A percentile compares a stretch with the other conserved stretches of the same genome.
These are phyloP conservation scores for Drosophila tripunctata DNA, from an alignment of 2,888 invertebrate species.

Conservation along the genomic window DNA sequence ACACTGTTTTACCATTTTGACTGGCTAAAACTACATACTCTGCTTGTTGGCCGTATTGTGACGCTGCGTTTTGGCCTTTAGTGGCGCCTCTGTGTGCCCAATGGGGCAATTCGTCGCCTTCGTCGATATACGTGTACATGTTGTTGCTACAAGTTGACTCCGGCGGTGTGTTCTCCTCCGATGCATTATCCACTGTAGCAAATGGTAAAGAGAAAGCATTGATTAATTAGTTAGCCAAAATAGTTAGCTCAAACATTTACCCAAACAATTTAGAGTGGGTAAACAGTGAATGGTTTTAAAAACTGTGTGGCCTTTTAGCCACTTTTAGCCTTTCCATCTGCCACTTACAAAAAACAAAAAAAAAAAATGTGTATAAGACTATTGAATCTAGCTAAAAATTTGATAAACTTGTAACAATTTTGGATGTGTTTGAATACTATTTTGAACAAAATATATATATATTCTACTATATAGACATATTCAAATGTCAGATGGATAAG, in stretches of 20 bases:
- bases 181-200: slow-evolving; percentile 53
- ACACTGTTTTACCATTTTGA: too few species aligned
- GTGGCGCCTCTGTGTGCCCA: too few species aligned
- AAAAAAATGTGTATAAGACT: too few species aligned
- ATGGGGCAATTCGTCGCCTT: too few species aligned
- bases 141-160: slow-evolving; percentile 1
- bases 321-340: neutral
- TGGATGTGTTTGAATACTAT: neutral
- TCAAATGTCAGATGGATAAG: neutral
- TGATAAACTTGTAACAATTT: neutral
- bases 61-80: too few species aligned
- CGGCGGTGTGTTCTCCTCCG: slow-evolving; percentile 46
- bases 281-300: neutral
- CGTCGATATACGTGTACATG: slow-evolving; percentile 11
- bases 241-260: neutral
- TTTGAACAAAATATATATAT: neutral
- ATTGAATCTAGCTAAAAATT: neutral
- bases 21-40: too few species aligned
- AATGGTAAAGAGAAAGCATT: neutral
- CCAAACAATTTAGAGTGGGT: neutral
- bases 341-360: neutral
- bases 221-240: neutral
- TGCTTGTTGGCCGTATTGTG: too few species aligned
- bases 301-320: neutral
- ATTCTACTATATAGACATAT: neutral